phyloP scores from a whole-genome alignment of 2,888 invertebrate species.

The Nephrotoma appendiculata region DNA sequence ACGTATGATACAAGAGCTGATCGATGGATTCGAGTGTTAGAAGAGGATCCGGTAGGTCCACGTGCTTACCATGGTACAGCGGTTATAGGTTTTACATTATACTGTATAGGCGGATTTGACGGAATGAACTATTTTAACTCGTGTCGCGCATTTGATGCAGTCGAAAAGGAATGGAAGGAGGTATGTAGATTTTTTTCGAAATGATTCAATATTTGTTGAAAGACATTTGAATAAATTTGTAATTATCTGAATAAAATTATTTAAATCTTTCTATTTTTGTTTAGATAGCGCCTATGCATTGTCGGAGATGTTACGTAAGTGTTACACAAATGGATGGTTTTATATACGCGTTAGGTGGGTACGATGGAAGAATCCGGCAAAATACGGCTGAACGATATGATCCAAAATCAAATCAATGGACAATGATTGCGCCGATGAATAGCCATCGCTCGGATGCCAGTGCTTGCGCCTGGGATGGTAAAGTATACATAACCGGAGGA shows the following conservation, averaged over 20 bases:
- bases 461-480: constrained; percentile 67
- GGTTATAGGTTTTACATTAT: constrained; percentile 70
- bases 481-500: constrained; percentile 44
- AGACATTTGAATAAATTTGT: background rate
- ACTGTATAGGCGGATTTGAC: constrained; percentile 85
- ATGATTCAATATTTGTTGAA: background rate
- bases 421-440: constrained; percentile 75
- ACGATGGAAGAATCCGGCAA: constrained; percentile 72
- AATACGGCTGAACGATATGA: constrained; percentile 79
- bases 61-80: constrained; percentile 88
- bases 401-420: constrained; percentile 75
- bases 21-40: constrained; percentile 55
- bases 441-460: constrained; percentile 81
- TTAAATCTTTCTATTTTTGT: constrained; percentile 2
- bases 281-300: constrained; percentile 75
- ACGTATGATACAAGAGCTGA: constrained; percentile 83
- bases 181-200: constrained; percentile 21
- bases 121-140: constrained; percentile 69
- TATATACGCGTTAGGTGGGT: constrained; percentile 80
- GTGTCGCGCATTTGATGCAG: constrained; percentile 75
- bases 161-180: constrained; percentile 72
- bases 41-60: constrained; percentile 70
- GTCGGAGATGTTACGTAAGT: constrained; percentile 73
- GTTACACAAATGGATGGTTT: constrained; percentile 61
- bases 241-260: constrained; percentile 5